These are phyloP conservation scores for Diabrotica balteata DNA, from an alignment of 2,888 invertebrate species.

Conservation along the genomic window DNA sequence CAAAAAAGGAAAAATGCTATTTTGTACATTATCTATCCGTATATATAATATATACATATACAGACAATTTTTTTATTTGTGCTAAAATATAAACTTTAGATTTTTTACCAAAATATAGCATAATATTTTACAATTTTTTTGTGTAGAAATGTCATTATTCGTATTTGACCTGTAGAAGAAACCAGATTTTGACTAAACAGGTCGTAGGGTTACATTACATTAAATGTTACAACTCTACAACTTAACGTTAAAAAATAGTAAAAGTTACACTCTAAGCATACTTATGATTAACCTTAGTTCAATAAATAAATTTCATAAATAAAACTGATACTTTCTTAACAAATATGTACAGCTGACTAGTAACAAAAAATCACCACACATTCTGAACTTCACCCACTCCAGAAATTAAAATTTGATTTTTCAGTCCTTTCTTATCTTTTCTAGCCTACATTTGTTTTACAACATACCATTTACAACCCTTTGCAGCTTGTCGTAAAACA, in stretches of 20 bases:
- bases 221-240: slow-evolving; percentile 26
- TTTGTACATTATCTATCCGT: slow-evolving; percentile 53
- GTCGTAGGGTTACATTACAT: slow-evolving; percentile 49
- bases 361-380: slow-evolving; percentile 34
- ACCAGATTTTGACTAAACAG: slow-evolving; percentile 37
- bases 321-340: slow-evolving; percentile 37
- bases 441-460: too few species aligned
- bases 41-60: slow-evolving; percentile 37
- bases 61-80: slow-evolving; percentile 50
- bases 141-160: slow-evolving; percentile 53
- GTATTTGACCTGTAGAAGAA: slow-evolving; percentile 55
- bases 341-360: slow-evolving; percentile 46
- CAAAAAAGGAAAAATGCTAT: slow-evolving; percentile 45
- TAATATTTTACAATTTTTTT: slow-evolving; percentile 52
- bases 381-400: slow-evolving; percentile 23
- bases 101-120: slow-evolving; percentile 57
- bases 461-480: too few species aligned
- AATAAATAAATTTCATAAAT: slow-evolving; percentile 41
- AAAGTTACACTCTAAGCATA: slow-evolving; percentile 35
- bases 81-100: slow-evolving; percentile 57
- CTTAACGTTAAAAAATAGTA: slow-evolving; percentile 25
- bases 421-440: slow-evolving; percentile 15
- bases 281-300: slow-evolving; percentile 29
- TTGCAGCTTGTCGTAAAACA: too few species aligned
- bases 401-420: slow-evolving; percentile 11